phyloP scores from a whole-genome alignment of 2,888 invertebrate species.

The Horisme vitalbata region DNA sequence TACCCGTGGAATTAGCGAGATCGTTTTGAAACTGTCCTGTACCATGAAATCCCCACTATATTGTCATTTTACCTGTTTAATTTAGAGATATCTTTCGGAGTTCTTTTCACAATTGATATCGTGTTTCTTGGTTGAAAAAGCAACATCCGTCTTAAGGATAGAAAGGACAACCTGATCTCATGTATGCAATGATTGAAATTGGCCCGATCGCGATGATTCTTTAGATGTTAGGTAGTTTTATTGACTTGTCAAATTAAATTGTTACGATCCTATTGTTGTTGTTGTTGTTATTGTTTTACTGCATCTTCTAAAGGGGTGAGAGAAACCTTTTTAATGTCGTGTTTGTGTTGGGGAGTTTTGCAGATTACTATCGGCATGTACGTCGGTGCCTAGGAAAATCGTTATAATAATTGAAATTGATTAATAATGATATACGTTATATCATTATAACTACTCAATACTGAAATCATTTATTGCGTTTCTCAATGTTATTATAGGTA shows the following conservation, averaged over 20 bases:
- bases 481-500: too few relatives aligned
- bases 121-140: conserved; percentile 20
- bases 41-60: conserved; percentile 43
- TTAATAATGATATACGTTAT: too few relatives aligned
- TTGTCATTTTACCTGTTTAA: conserved; percentile 47
- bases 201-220: neutral
- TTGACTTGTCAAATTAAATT: conserved; percentile 4
- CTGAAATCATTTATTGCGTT: too few relatives aligned
- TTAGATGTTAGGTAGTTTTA: neutral
- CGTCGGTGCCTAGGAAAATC: too few relatives aligned
- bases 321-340: too few relatives aligned
- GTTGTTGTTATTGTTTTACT: too few relatives aligned
- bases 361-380: too few relatives aligned
- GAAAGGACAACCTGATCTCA: conserved; percentile 12
- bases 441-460: too few relatives aligned
- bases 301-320: too few relatives aligned
- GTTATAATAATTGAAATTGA: too few relatives aligned
- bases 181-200: conserved; percentile 5
- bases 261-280: too few relatives aligned
- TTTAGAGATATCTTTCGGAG: conserved; percentile 22
- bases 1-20: conserved; percentile 64
- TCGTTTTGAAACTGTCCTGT: conserved; percentile 58
- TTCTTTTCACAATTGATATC: conserved; percentile 21
- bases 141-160: conserved; percentile 29
- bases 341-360: too few relatives aligned